These are phyloP conservation scores for Eremobia ochroleuca DNA, from an alignment of 2,888 invertebrate genomes.

Conservation along the genomic window DNA sequence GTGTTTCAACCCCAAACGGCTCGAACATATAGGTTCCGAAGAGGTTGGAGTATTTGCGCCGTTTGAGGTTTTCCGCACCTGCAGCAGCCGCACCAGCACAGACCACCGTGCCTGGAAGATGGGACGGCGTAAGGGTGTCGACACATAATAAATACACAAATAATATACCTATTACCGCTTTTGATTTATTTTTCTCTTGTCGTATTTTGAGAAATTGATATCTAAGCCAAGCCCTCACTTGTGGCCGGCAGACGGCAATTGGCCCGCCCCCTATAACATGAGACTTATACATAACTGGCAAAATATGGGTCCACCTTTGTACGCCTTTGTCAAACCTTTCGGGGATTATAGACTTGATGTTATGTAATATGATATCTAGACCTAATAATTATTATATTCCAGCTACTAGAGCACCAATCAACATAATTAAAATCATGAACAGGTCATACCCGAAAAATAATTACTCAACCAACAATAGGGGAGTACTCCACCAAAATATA, in stretches of 20 bases:
- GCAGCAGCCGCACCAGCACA: too few species aligned
- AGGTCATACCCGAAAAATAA: conserved; percentile 44
- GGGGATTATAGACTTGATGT: too few species aligned
- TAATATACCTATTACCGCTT: too few species aligned
- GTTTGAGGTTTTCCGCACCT: too few species aligned
- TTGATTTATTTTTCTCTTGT: neutral
- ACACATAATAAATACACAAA: neutral
- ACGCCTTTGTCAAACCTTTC: too few species aligned
- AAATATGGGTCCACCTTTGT: too few species aligned
- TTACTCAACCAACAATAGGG: conserved; percentile 45
- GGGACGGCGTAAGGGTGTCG: too few species aligned
- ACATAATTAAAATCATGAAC: conserved; percentile 43
- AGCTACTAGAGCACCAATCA: conserved; percentile 9
- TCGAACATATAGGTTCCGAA: too few species aligned
- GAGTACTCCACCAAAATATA: conserved; percentile 50
- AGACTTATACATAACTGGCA: neutral
- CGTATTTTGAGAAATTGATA: neutral
- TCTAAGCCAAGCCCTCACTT: neutral
- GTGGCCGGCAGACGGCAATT: neutral
- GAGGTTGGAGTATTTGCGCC: too few species aligned
- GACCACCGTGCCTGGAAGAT: too few species aligned
- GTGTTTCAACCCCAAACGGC: too few species aligned
- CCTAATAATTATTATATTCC: neutral
- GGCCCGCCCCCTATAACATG: neutral
- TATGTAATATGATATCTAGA: neutral